Evolutionary conservation across 2,113 vertebrate genomes (phyloP), one percentile per base, ranked within the genome.

Genomic region (Rhipidura dahli): DNA sequence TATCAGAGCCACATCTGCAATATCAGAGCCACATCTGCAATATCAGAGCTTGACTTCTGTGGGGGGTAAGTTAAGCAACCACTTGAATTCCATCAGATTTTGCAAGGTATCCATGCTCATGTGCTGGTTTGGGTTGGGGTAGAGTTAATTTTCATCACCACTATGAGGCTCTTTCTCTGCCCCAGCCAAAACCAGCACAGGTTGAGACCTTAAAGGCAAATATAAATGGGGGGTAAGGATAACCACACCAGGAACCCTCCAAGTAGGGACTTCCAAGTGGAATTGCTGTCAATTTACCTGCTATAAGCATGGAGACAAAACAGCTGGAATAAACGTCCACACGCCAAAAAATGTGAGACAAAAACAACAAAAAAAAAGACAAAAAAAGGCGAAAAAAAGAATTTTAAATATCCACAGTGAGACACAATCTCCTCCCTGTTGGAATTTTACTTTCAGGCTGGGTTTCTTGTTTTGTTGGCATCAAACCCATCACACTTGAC

Each of bases 241-340:
- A 93, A 73, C 17, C 90, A 59, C 12, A 82, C 13, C 79, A 75
- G 5, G 61, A 65, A 84, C 49, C 15, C 50, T 83, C 23, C 80
- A 92, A 90, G 81, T 0, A 45, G 31, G 51, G 77, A 86, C 88
- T 93, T 90, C 87, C 44, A 73, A 89, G 75, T 85, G 85, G 87
- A 94, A 97, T 90, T 15, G 23, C 69, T 84, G 76, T 90, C 49
- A 87, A n/a, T 76, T 83, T 50, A 95, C 47, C 83, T 84, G 73
- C 66, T 17, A 2, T 6, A 60, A 75, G 53, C 82, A 83, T 4
- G 11, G 80, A 69, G 45, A 7, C 7, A 71, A 42, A 51, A 73
- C 18, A 73, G 72, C 56, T 82, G 57, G 31, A 78, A 79, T 35
- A 71, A 82, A 76, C 10, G 15, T 11, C 59, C 47, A 77, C 26